These are phyloP conservation scores for Lycocorax pyrrhopterus DNA, from an alignment of 2,113 vertebrate species.

Conservation along the genomic window DNA sequence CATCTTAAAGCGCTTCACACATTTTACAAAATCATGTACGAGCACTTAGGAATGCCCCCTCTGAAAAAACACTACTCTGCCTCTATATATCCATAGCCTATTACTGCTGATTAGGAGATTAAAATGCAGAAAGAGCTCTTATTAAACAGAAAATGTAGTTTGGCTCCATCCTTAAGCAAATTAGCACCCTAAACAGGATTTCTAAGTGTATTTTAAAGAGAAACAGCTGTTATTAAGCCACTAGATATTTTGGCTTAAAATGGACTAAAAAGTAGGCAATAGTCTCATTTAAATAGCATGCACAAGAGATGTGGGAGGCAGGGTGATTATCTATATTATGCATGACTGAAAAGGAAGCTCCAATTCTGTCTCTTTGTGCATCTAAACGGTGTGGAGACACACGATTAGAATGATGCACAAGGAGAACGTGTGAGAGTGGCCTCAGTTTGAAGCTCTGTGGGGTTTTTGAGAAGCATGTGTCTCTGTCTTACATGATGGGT, in stretches of 20 bases:
- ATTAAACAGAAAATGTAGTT: neutral
- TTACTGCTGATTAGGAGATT: neutral
- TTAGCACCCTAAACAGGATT: neutral
- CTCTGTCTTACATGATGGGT: neutral
- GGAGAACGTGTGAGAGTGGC: neutral
- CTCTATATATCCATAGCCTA: neutral
- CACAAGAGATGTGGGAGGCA: neutral
- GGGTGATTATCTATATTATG: neutral
- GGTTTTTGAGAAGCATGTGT: neutral
- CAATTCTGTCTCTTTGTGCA: neutral
- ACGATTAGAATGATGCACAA: neutral
- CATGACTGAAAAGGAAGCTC: neutral
- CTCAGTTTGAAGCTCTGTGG: neutral
- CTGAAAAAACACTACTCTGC: neutral
- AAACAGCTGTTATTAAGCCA: neutral
- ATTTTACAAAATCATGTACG: neutral
- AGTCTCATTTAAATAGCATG: neutral
- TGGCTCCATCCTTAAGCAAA: neutral
- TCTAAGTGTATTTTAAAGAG: constrained; percentile 6
- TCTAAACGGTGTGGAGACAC: neutral
- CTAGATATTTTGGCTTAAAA: neutral
- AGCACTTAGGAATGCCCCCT: neutral
- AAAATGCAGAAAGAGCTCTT: neutral
- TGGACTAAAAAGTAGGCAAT: neutral
- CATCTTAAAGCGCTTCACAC: neutral